Conservation (phyloP, 2,888 invertebrate species). For the Phortica magna region DNA sequence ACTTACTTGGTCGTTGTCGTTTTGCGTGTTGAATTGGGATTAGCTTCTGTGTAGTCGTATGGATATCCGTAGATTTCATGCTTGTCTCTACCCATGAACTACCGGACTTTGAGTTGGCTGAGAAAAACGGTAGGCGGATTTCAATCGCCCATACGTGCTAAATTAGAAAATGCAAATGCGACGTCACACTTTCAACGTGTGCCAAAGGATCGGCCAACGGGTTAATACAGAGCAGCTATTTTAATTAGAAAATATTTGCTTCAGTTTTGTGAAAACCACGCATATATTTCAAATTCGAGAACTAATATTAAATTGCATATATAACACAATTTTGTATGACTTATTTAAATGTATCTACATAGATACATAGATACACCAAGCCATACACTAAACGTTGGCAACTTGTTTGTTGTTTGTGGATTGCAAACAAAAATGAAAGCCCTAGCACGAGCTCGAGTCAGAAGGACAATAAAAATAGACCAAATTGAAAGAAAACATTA, state of each 20-base stretch:
- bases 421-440: background rate
- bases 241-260: constrained; percentile 21
- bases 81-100: background rate
- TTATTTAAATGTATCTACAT: too few relatives aligned
- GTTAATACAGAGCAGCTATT: background rate
- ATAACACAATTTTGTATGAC: too few relatives aligned
- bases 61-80: constrained; percentile 34
- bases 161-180: constrained; percentile 31
- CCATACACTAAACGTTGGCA: too few relatives aligned
- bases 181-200: background rate
- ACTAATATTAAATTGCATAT: too few relatives aligned
- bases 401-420: too few relatives aligned
- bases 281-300: background rate
- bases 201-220: background rate
- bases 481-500: constrained; percentile 16
- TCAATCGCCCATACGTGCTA: constrained; percentile 1
- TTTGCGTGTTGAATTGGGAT: constrained; percentile 38
- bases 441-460: background rate
- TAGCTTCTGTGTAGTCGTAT: constrained; percentile 27
- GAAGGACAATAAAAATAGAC: background rate
- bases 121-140: constrained; percentile 6
- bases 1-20: constrained; percentile 46
- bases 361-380: too few relatives aligned
- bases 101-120: background rate
- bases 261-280: background rate